Conservation (phyloP, 2,797 vertebrate species). For the Hafferia zeledoni region DNA sequence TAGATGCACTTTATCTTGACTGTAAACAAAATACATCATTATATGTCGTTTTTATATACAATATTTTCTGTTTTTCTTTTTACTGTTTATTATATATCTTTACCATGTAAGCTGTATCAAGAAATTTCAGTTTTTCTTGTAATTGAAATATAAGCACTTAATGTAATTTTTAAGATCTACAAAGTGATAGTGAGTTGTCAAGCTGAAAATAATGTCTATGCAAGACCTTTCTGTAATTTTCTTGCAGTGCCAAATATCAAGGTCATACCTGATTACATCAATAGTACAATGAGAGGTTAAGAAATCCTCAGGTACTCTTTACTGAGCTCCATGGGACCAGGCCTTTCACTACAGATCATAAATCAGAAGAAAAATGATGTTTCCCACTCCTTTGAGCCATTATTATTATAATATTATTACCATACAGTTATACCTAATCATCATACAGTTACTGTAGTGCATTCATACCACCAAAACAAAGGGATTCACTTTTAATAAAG, state of each 20-base stretch:
- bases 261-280: background rate
- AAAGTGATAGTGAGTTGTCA: background rate
- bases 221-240: slow-evolving; percentile 17
- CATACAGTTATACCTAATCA: background rate
- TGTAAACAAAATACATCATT: background rate
- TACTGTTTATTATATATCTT: background rate
- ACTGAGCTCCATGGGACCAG: background rate
- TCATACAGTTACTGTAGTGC: background rate
- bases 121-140: background rate
- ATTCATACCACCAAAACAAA: background rate
- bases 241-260: background rate
- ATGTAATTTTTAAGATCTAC: background rate
- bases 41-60: background rate
- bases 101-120: background rate
- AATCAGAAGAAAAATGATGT: background rate
- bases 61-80: background rate
- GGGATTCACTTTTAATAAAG: background rate
- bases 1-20: background rate
- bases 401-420: background rate
- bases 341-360: background rate
- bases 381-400: background rate
- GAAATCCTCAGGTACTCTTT: background rate
- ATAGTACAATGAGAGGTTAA: background rate
- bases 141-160: background rate
- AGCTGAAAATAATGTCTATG: background rate